These are phyloP conservation scores for Lepetodrilus schrolli DNA, from an alignment of 2,888 invertebrate genomes.

Conservation along the genomic window DNA sequence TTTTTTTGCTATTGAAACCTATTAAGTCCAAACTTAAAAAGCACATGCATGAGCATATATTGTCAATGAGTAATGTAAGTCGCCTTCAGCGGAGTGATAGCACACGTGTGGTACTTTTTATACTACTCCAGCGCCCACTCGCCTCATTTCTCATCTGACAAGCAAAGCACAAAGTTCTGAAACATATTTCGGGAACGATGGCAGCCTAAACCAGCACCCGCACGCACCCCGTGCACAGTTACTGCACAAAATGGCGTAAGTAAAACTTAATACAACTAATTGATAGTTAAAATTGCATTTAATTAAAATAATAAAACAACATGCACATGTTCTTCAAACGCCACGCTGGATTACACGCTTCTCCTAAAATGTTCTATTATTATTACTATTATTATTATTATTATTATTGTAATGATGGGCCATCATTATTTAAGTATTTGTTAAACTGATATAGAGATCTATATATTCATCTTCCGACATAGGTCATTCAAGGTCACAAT, in stretches of 20 bases:
- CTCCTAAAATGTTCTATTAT: too few species aligned
- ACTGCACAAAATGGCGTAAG: constrained; percentile 65
- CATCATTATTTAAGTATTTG: too few species aligned
- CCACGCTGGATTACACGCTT: not conserved
- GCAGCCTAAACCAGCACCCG: constrained; percentile 38
- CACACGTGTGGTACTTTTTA: not conserved
- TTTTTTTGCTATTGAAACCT: too few species aligned
- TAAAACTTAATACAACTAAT: constrained; percentile 34
- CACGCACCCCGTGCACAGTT: constrained; percentile 46
- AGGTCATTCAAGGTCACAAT: too few species aligned
- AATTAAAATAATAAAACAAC: not conserved
- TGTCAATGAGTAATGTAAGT: not conserved
- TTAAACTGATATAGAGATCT: too few species aligned
- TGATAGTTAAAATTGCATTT: not conserved
- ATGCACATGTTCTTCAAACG: not conserved
- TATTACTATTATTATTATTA: too few species aligned
- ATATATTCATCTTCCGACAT: too few species aligned
- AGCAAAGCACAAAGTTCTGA: not conserved
- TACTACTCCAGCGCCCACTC: not conserved
- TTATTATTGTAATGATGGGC: too few species aligned
- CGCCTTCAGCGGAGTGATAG: constrained; percentile 1
- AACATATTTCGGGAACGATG: constrained; percentile 31
- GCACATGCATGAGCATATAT: not conserved
- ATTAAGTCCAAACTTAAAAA: too few species aligned
- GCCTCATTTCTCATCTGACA: not conserved